Evolutionary conservation across 37 sponge, comb jelly and placozoan species (phyloP), one percentile per base, ranked within the genome.

Genomic region (Amphimedon queenslandica): DNA sequence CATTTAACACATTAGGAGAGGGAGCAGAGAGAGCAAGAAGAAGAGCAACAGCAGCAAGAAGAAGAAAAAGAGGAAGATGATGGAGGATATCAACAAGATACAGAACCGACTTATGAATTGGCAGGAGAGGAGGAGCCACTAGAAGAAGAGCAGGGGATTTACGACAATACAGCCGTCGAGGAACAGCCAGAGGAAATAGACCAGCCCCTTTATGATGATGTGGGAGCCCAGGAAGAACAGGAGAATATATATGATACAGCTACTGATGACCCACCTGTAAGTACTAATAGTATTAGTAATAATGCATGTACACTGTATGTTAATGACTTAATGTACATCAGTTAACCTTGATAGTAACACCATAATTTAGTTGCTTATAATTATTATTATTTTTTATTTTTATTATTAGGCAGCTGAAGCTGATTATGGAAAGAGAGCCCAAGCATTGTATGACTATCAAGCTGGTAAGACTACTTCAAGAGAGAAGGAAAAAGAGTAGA

Each of bases 361-460:
- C n/a, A n/a, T n/a, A n/a, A n/a, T n/a, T n/a, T n/a, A n/a, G n/a
- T n/a, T n/a, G n/a, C n/a, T n/a, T n/a, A n/a, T n/a, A n/a, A n/a
- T n/a, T n/a, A n/a, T n/a, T n/a, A n/a, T n/a, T n/a, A n/a, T n/a
- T n/a, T n/a, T n/a, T n/a, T n/a, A n/a, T n/a, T n/a, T n/a, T n/a
- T n/a, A n/a, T n/a, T n/a, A n/a, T n/a, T n/a, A n/a, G n/a, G n/a
- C n/a, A n/a, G n/a, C n/a, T n/a, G n/a, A n/a, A n/a, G n/a, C n/a
- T n/a, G n/a, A n/a, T 43, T 69, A 57, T 69, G 94, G 90, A 42
- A 23, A 58, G 27, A 35, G 56, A 40, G 90, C 87, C 20, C 72
- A 56, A 66, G 94, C 94, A 61, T 36, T 93, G 3, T 93, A 89
- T 73, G 94, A 93, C 77, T 93, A 93, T 64, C 79, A 93, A 82